These are phyloP conservation scores for Heterodera filipjevi DNA, from an alignment of 2,888 invertebrate species.

Conservation along the genomic window DNA sequence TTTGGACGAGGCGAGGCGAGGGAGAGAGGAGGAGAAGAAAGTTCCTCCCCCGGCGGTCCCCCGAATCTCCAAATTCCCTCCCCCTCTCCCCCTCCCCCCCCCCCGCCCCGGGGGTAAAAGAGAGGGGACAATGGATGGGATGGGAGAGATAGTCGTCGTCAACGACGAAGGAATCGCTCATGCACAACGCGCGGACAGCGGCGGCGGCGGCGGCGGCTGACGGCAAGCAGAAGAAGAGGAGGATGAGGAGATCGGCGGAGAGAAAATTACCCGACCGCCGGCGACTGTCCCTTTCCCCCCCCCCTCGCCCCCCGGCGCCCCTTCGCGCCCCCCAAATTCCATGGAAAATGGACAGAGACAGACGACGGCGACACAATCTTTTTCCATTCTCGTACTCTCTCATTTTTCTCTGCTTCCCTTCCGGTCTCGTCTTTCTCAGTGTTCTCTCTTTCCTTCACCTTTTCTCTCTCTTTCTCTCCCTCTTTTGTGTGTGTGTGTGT, in stretches of 20 bases:
- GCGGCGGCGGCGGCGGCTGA: not conserved
- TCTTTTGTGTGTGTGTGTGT: too few relatives aligned
- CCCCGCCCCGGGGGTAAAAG: not conserved
- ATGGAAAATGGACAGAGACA: too few relatives aligned
- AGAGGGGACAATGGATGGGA: slow-evolving; percentile 18
- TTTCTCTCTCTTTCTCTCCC: too few relatives aligned
- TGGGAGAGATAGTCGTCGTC: not conserved
- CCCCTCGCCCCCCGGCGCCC: not conserved
- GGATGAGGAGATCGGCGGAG: not conserved
- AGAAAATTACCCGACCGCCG: not conserved
- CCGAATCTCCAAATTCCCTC: not conserved
- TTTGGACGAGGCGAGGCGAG: not conserved
- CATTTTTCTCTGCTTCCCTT: too few relatives aligned
- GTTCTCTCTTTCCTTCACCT: too few relatives aligned
- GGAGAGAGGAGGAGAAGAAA: not conserved
- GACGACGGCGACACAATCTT: too few relatives aligned
- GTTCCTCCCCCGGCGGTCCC: not conserved
- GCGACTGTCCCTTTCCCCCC: not conserved
- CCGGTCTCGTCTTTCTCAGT: too few relatives aligned
- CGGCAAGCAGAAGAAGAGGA: too few relatives aligned
- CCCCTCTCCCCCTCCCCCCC: not conserved
- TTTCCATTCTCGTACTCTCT: too few relatives aligned
- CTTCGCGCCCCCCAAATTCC: too few relatives aligned
- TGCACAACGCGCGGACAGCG: slow-evolving; percentile 11
- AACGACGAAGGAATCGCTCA: not conserved